These are phyloP conservation scores for Maconellicoccus hirsutus DNA, from an alignment of 1,140 invertebrate genomes.

Conservation along the genomic window DNA sequence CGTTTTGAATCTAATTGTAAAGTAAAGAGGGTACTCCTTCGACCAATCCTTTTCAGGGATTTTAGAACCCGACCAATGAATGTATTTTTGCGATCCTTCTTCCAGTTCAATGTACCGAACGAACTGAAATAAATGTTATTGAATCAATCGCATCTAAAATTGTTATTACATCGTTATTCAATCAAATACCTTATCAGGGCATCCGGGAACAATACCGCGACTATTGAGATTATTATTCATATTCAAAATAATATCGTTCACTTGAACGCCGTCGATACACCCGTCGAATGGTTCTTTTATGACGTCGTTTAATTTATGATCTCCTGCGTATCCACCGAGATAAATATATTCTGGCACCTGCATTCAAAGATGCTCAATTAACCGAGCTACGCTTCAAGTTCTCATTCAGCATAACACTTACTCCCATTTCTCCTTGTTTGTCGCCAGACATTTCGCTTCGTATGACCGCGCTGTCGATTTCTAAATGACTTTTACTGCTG, in stretches of 20 bases:
- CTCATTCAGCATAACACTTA: slow-evolving; percentile 13
- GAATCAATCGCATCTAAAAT: not conserved
- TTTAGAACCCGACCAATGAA: slow-evolving; percentile 38
- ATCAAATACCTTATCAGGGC: slow-evolving; percentile 57
- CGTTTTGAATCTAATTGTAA: slow-evolving; percentile 86
- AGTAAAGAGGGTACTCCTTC: slow-evolving; percentile 45
- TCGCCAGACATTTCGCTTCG: slow-evolving; percentile 34
- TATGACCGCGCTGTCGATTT: slow-evolving; percentile 48
- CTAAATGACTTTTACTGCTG: slow-evolving; percentile 38
- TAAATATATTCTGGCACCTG: slow-evolving; percentile 55
- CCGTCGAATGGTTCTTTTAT: slow-evolving; percentile 76
- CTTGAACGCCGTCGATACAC: slow-evolving; percentile 74
- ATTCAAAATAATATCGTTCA: slow-evolving; percentile 56
- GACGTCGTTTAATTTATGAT: slow-evolving; percentile 51
- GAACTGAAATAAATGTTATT: slow-evolving; percentile 34
- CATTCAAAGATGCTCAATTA: too few relatives aligned
- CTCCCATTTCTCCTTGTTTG: slow-evolving; percentile 23
- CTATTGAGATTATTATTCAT: slow-evolving; percentile 57
- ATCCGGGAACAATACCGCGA: slow-evolving; percentile 70
- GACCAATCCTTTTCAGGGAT: slow-evolving; percentile 40
- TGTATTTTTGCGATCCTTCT: slow-evolving; percentile 46
- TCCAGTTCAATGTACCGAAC: slow-evolving; percentile 48
- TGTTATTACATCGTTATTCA: not conserved
- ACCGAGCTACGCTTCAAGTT: too few relatives aligned
- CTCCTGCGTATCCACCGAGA: slow-evolving; percentile 72